These are phyloP conservation scores for Dynastes maya DNA, from an alignment of 2,888 invertebrate genomes.

Conservation along the genomic window DNA sequence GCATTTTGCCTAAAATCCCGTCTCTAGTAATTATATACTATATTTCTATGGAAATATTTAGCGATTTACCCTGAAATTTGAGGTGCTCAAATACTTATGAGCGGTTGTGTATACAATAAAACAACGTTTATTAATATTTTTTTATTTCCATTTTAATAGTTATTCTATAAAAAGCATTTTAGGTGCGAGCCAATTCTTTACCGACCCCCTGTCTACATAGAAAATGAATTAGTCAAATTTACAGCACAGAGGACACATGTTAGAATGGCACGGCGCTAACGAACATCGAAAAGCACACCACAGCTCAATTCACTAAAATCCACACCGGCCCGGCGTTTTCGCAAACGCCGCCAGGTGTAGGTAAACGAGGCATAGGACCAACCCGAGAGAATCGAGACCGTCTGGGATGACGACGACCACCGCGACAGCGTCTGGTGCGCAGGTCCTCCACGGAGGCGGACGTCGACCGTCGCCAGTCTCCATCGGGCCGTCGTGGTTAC, in stretches of 20 bases:
- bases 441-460: conserved; percentile 31
- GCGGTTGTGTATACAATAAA: no score
- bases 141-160: no score
- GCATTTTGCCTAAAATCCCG: no score
- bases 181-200: no score
- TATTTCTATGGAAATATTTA: no score
- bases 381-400: conserved; percentile 7
- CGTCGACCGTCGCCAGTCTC: conserved; percentile 40
- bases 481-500: conserved; percentile 25
- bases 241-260: background rate
- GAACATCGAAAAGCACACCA: background rate
- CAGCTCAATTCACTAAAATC: background rate
- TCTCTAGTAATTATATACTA: no score
- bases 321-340: background rate
- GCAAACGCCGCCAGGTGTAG: background rate
- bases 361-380: background rate
- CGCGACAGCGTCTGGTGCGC: conserved; percentile 31
- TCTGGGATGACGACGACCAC: conserved; percentile 1
- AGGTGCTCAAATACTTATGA: no score
- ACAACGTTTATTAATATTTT: no score
- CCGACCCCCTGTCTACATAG: no score
- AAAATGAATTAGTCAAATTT: no score
- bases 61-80: no score
- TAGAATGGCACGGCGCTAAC: background rate
- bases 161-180: no score